phyloP scores from a whole-genome alignment of 2,888 invertebrate genomes.

The Melinaea marsaeus region DNA sequence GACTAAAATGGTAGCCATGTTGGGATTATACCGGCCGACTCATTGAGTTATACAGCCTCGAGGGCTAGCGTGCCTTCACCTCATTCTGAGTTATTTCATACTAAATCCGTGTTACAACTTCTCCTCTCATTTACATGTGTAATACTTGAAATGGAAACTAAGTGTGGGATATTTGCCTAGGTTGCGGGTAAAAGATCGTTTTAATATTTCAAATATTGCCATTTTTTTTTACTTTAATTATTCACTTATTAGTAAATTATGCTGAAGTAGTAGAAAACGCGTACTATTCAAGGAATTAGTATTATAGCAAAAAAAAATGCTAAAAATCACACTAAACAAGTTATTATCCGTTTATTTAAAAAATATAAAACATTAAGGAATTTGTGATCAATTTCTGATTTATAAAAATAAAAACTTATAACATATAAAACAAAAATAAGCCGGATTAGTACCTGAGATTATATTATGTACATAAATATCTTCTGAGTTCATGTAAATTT shows the following conservation, averaged over 20 bases:
- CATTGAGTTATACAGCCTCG: constrained; percentile 35
- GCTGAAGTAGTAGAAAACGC: too few relatives aligned
- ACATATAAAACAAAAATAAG: constrained; percentile 4
- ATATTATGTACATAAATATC: not conserved
- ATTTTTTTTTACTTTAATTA: too few relatives aligned
- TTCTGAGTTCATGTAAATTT: too few relatives aligned
- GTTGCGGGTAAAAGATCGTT: not conserved
- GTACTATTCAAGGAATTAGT: too few relatives aligned
- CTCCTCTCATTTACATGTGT: not conserved
- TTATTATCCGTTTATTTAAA: not conserved
- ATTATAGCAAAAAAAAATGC: too few relatives aligned
- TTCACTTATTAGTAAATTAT: too few relatives aligned
- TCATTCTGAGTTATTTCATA: constrained; percentile 13
- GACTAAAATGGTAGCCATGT: constrained; percentile 33
- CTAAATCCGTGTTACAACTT: constrained; percentile 2
- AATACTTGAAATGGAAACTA: not conserved
- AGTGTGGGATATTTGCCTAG: constrained; percentile 8
- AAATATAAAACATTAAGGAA: not conserved
- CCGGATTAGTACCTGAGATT: not conserved
- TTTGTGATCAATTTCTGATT: not conserved
- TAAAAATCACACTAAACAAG: not conserved
- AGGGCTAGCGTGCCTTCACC: constrained; percentile 23
- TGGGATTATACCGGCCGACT: constrained; percentile 33
- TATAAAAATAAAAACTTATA: not conserved
- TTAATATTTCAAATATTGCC: too few relatives aligned